phyloP scores from a whole-genome alignment of 1,140 invertebrate species.

The Argopecten irradians region DNA sequence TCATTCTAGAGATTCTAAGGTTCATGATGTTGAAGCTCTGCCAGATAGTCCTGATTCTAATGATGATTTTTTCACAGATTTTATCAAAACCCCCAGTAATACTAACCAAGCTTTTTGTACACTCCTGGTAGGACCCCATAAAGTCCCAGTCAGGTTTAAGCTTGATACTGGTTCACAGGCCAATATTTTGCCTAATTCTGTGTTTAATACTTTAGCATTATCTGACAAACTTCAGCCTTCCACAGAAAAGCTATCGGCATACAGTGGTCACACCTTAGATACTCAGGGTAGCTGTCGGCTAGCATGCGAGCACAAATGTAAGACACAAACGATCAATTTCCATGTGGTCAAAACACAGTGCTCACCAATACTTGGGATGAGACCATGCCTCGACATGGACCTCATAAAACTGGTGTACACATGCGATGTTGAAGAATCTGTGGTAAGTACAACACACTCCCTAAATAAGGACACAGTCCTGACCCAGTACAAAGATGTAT shows the following conservation, averaged over 20 bases:
- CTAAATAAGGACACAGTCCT: slow-evolving; percentile 54
- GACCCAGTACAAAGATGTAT: slow-evolving; percentile 35
- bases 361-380: slow-evolving; percentile 41
- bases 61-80: slow-evolving; percentile 43
- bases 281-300: slow-evolving; percentile 31
- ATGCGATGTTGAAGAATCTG: not conserved
- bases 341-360: slow-evolving; percentile 38
- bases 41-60: slow-evolving; percentile 9
- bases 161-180: slow-evolving; percentile 48
- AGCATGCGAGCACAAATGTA: slow-evolving; percentile 24
- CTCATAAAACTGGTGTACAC: slow-evolving; percentile 42
- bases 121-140: not conserved
- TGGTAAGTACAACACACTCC: not conserved
- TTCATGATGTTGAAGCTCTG: not conserved
- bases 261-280: slow-evolving; percentile 30
- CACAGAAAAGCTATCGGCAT: slow-evolving; percentile 39
- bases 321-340: not conserved
- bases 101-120: slow-evolving; percentile 37
- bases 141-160: slow-evolving; percentile 33
- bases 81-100: slow-evolving; percentile 20
- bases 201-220: slow-evolving; percentile 3
- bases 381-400: slow-evolving; percentile 35
- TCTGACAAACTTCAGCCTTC: not conserved
- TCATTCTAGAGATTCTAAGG: not conserved
- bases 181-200: slow-evolving; percentile 42